Evolutionary conservation across 1,140 invertebrate species (phyloP), one percentile per base, ranked within the genome.

Genomic region (Cotesia chilonis): DNA sequence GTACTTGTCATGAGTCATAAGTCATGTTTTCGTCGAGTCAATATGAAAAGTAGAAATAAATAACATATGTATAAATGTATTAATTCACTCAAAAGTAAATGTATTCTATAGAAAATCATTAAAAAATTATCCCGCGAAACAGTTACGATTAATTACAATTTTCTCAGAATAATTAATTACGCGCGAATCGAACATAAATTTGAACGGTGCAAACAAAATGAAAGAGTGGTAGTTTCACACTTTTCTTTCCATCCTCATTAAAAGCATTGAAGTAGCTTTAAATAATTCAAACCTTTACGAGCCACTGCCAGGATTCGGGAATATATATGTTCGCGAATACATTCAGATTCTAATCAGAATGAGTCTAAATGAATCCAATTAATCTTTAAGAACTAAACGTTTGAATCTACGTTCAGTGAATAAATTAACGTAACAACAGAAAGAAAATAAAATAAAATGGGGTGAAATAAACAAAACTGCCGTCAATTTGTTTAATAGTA

Each of bases 401-500:
- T 66, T 10, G 37, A 52, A 66, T 66, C 64, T 51, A 66, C 38
- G 47, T 20, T 66, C 14, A 5, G 20, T 3, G 60, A 63, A 38
- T 63, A 37, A 37, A 63, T 41, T 68, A 28, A 9, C 10, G 10
- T 14, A 65, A 20, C 12, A 65, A 65, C n/a, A 4, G 38, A 36
- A 14, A n/a, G 17, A 65, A 65, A 65, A 65, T 14, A 37, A 41
- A 47, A n/a, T 28, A 28, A 28, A 28, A 28, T 28, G 28, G 6
- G 41, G 17, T 38, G 12, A n/a, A 54, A 52, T 12, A 55, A 54
- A 51, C n/a, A 68, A 52, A 47, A 51, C 35, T 41, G 28, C 51
- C 52, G 66, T 68, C 47, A 68, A 68, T 68, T 68, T 68, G 66
- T 68, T 68, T 51, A 68, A 68, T 68, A 68, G 47, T 37, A 9